Evolutionary conservation across 37 sponge, comb jelly and placozoan genomes (phyloP), one percentile per base, ranked within the genome.

Genomic region (Tethya wilhelma): DNA sequence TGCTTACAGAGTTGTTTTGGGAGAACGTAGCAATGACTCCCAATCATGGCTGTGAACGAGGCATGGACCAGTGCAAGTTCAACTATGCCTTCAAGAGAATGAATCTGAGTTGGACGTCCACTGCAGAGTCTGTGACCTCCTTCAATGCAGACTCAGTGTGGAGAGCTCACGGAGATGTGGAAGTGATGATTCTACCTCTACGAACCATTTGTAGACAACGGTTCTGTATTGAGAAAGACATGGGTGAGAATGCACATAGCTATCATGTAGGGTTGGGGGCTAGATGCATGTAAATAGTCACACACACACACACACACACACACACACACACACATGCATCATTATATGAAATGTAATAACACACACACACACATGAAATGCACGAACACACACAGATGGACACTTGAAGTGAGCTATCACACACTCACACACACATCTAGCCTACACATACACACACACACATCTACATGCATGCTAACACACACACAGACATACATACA

Each of bases 311-410:
- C 59, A 60, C 71, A 36, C 44, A 71, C 44, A 71, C 71, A 71
- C 44, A 71, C 11, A 43, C 71, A 71, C 71, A 71, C 71, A 71
- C 7, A 23, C 23, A 4, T 59, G 60, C 60, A 30, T 59, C 60
- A 59, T 30, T 4, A 20, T 12, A 20, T 53, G 17, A 20, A 17
- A n/a, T n/a, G 39, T 32, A 38, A 4, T 33, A 7, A 37, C 69
- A 68, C 42, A 38, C 69, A 68, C 69, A 39, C 42, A 33, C 14
- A 37, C 17, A 38, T 39, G 8, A 8, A 60, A 60, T 19, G 25
- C 29, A 60, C 63, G 25, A 8, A 60, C 63, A 60, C 63, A 60
- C 28, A 26, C 63, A 60, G 7, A n/a, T 39, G 8, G 38, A 28
- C 28, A 66, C 4, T 36, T 29, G 6, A 36, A 36, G 30, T 44